Evolutionary conservation across 2,113 vertebrate species (phyloP), one percentile per base, ranked within the genome.

Genomic region (Strix aluco): DNA sequence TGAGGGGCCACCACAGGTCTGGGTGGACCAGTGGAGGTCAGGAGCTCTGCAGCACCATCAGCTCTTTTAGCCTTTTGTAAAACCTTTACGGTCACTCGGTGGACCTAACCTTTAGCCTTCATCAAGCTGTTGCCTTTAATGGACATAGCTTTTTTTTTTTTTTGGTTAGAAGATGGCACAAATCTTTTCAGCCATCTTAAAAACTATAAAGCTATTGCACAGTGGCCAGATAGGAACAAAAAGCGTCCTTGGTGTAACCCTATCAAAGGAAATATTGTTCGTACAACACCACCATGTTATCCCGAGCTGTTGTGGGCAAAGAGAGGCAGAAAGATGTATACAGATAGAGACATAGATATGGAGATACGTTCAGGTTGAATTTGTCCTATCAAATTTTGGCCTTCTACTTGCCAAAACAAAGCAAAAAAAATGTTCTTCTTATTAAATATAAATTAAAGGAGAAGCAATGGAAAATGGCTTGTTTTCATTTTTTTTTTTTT

Each of bases 91-190:
- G 66, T 55, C 93, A 94, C 90, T 96, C 70, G 6, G 21, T 97
- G 91, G 96, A 96, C 95, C 96, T 98, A 97, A 98, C 97, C 98
- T 98, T 98, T 98, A 98, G 84, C 97, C 97, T 92, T 89, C 77
- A 88, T 96, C 98, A 98, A 98, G 98, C 98, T 98, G 97, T 97
- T 97, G 81, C 71, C 22, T 81, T 75, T 75, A 82, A 79, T 46
- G n/a, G 15, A 36, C 22, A 8, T 3, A 4, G 26, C 0, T n/a
- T 70, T 46, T 62, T 38, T 23, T 44, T 40, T 38, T 18, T 52
- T 47, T 38, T 36, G 2, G 8, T 3, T 58, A 36, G 17, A 34
- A 49, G 32, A 23, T 21, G 11, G 18, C 44, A 74, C 32, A 86
- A 54, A 73, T 47, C 29, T 75, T 78, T 63, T 59, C 5, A 11